phyloP scores from a whole-genome alignment of 2,113 vertebrate genomes.

The Takifugu flavidus region DNA sequence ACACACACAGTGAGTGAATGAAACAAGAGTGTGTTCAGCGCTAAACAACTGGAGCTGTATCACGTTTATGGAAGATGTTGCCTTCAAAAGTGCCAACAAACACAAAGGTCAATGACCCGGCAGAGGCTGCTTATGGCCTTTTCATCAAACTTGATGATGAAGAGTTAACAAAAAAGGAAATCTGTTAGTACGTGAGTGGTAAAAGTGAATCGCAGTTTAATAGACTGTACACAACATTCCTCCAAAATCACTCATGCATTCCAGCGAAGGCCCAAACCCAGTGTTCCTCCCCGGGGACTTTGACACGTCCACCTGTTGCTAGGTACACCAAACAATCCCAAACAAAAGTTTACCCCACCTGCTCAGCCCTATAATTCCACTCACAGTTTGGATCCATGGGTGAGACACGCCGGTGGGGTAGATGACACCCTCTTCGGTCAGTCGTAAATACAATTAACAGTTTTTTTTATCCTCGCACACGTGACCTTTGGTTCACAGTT shows the following conservation, averaged over 20 bases:
- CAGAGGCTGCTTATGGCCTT: no score
- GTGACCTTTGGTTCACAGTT: slow-evolving; percentile 63
- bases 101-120: no score
- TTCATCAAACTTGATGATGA: background rate
- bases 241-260: background rate
- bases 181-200: background rate
- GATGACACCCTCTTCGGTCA: slow-evolving; percentile 10
- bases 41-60: no score
- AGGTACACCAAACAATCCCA: slow-evolving; percentile 46
- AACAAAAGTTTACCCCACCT: slow-evolving; percentile 31
- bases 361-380: slow-evolving; percentile 4
- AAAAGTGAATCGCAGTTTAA: background rate
- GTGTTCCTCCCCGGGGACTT: background rate
- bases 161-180: background rate
- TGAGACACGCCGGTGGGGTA: slow-evolving; percentile 1
- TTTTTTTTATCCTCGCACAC: slow-evolving; percentile 61
- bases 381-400: slow-evolving; percentile 6
- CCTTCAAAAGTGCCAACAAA: no score
- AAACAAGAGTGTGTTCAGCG: no score
- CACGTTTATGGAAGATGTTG: no score
- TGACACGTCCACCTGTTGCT: slow-evolving; percentile 50
- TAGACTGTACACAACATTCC: slow-evolving; percentile 6
- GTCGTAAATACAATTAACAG: slow-evolving; percentile 39
- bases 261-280: background rate
- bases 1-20: no score